Evolutionary conservation across 1,140 invertebrate species (phyloP).

Genomic region (Procambarus virginalis): DNA sequence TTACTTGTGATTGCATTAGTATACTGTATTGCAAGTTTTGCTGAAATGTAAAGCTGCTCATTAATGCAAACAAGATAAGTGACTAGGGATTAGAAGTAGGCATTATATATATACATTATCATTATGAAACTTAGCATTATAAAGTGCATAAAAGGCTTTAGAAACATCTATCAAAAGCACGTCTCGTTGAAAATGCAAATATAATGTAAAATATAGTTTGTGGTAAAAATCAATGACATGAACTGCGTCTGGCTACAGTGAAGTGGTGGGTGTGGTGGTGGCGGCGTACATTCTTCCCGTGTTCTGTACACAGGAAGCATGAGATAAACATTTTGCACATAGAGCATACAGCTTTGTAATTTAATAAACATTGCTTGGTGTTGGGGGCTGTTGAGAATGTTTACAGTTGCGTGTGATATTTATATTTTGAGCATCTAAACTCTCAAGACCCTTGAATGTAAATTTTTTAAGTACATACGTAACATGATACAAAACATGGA

Average conservation of each 20-base stretch:
- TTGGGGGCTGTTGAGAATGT: slow-evolving; percentile 21
- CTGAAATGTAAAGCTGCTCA: neutral
- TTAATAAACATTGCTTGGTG: slow-evolving; percentile 35
- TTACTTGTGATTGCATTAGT: slow-evolving; percentile 27
- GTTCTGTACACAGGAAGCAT: slow-evolving; percentile 7
- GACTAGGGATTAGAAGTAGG: neutral
- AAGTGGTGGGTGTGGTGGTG: slow-evolving; percentile 1
- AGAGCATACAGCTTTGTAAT: slow-evolving; percentile 25
- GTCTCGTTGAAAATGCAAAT: slow-evolving; percentile 4
- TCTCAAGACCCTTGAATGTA: neutral
- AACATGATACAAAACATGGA: neutral
- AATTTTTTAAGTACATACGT: neutral
- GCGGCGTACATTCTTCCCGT: slow-evolving; percentile 14
- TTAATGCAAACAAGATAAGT: neutral
- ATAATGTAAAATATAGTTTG: slow-evolving; percentile 1
- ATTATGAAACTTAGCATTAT: neutral
- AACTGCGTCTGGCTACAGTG: neutral
- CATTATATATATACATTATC: neutral
- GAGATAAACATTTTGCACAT: slow-evolving; percentile 17
- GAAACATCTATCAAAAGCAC: slow-evolving; percentile 1
- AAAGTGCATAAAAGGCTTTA: slow-evolving; percentile 8
- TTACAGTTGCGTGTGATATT: neutral
- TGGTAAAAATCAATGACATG: slow-evolving; percentile 14
- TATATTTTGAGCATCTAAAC: neutral
- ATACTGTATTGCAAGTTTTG: neutral